Percentiles rank a stretch among this genome's conserved stretches.
phyloP scores from a whole-genome alignment of 1,140 invertebrate species.

The Caenorhabditis latens region DNA sequence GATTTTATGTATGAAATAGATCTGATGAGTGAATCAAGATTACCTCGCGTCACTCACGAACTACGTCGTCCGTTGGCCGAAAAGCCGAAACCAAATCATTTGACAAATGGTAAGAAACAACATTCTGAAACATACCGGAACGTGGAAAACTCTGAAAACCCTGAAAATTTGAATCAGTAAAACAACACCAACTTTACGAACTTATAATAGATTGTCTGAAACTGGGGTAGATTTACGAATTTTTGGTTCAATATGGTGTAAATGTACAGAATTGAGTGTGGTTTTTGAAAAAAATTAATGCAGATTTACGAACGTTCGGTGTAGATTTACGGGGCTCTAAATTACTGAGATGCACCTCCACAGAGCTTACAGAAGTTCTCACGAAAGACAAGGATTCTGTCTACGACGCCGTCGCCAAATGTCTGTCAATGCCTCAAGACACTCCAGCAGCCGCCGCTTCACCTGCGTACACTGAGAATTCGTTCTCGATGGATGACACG shows the following conservation, averaged over 20 bases:
- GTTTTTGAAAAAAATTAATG: too few relatives aligned
- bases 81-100: slow-evolving; percentile 33
- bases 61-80: slow-evolving; percentile 58
- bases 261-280: too few relatives aligned
- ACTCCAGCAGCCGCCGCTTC: neutral
- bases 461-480: slow-evolving; percentile 35
- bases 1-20: slow-evolving; percentile 65
- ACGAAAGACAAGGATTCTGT: slow-evolving; percentile 35
- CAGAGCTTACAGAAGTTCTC: neutral
- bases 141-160: neutral
- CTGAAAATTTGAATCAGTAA: neutral
- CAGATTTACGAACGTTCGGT: too few relatives aligned
- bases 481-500: slow-evolving; percentile 33
- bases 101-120: neutral
- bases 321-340: neutral
- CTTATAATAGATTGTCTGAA: too few relatives aligned
- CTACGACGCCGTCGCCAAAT: slow-evolving; percentile 13
- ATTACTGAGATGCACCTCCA: neutral
- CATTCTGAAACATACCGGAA: neutral
- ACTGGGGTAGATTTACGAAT: too few relatives aligned
- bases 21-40: slow-evolving; percentile 56
- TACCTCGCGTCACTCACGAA: slow-evolving; percentile 63
- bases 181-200: too few relatives aligned
- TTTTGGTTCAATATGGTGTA: too few relatives aligned
- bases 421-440: neutral